phyloP scores from a whole-genome alignment of 2,113 vertebrate genomes.

The Pitta sordida region DNA sequence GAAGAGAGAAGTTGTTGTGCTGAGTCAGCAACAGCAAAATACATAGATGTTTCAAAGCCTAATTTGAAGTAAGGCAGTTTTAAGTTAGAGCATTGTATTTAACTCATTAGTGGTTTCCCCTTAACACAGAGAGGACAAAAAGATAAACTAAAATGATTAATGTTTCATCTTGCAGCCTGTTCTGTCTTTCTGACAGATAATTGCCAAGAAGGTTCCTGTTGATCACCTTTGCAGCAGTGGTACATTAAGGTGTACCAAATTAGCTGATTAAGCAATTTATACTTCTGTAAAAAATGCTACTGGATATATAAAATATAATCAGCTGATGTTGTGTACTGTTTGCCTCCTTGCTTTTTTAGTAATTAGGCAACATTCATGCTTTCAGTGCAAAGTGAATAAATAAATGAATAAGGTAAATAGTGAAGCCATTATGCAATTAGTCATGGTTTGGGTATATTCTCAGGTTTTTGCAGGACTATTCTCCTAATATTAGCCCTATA shows the following conservation, averaged over 20 bases:
- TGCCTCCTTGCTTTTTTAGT: slow-evolving; percentile 7
- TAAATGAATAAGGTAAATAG: slow-evolving; percentile 8
- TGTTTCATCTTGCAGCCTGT: not conserved
- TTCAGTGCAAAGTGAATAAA: slow-evolving; percentile 7
- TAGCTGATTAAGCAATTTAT: slow-evolving; percentile 26
- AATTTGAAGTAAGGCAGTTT: not conserved
- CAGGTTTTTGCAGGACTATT: not conserved
- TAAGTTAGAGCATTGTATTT: not conserved
- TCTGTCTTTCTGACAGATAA: not conserved
- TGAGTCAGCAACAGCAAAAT: not conserved
- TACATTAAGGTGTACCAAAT: slow-evolving; percentile 16
- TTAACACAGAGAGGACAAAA: not conserved
- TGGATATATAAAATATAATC: slow-evolving; percentile 27
- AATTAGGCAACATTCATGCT: slow-evolving; percentile 3
- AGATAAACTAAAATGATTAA: not conserved
- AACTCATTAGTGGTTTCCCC: not conserved
- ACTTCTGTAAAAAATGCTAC: slow-evolving; percentile 27
- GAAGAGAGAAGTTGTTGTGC: not conserved
- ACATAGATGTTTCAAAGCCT: not conserved
- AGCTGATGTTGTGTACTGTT: not conserved
- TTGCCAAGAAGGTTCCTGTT: slow-evolving; percentile 11
- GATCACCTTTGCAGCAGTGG: slow-evolving; percentile 23
- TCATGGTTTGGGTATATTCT: not conserved
- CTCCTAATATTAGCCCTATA: not conserved
- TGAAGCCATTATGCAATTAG: slow-evolving; percentile 19